These are phyloP conservation scores for Spialia ferax DNA, from an alignment of 2,888 invertebrate genomes.

Conservation along the genomic window DNA sequence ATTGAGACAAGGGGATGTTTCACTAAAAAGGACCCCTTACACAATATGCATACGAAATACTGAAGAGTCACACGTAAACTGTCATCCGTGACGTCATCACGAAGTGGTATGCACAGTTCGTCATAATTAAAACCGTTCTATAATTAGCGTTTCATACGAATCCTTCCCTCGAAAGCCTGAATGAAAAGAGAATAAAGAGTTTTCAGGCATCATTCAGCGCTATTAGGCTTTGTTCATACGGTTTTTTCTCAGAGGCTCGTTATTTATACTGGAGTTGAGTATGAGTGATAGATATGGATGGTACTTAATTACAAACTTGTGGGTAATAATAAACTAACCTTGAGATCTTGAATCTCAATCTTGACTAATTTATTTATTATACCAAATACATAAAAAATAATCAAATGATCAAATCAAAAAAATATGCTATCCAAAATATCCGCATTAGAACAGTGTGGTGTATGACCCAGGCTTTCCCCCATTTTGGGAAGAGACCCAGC, in stretches of 20 bases:
- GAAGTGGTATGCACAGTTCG: constrained; percentile 33
- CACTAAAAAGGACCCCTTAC: neutral
- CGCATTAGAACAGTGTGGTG: too few species aligned
- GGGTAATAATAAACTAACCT: too few species aligned
- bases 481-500: too few species aligned
- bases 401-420: too few species aligned
- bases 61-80: constrained; percentile 25
- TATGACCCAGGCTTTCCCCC: too few species aligned
- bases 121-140: constrained; percentile 41
- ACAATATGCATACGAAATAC: neutral
- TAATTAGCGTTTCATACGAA: constrained; percentile 41
- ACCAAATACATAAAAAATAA: too few species aligned
- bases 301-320: too few species aligned
- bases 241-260: neutral
- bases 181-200: constrained; percentile 41
- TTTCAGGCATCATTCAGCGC: constrained; percentile 39
- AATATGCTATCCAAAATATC: too few species aligned
- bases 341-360: too few species aligned
- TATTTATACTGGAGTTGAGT: too few species aligned
- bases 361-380: too few species aligned
- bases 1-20: neutral
- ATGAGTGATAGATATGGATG: too few species aligned
- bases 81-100: constrained; percentile 37
- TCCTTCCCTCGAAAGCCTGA: constrained; percentile 41
- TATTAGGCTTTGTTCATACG: constrained; percentile 27